phyloP scores from a whole-genome alignment of 2,797 vertebrate genomes.

The Chromobotia macracanthus region DNA sequence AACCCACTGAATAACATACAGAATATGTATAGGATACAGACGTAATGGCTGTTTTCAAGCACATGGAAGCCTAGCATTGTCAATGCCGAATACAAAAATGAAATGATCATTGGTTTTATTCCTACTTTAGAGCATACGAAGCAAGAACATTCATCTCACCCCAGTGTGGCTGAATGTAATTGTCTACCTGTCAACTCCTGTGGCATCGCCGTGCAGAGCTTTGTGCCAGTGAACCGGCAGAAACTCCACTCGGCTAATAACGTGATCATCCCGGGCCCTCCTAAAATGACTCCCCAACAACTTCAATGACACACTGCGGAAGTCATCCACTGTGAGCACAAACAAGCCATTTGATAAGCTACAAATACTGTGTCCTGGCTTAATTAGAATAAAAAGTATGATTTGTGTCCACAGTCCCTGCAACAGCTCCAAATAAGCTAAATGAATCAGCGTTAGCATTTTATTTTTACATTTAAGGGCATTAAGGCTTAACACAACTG shows the following conservation, averaged over 20 bases:
- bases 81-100: no score
- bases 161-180: neutral
- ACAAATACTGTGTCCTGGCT: neutral
- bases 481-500: neutral
- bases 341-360: neutral
- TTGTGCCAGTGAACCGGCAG: constrained; percentile 96
- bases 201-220: constrained; percentile 92
- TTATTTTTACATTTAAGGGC: neutral
- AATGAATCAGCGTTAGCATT: neutral
- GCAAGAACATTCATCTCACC: neutral
- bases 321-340: constrained; percentile 88
- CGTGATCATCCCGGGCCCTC: constrained; percentile 82
- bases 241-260: constrained; percentile 92
- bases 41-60: no score
- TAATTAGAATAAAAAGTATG: neutral
- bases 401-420: neutral
- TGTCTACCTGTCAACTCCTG: constrained; percentile 91
- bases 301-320: constrained; percentile 93
- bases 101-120: neutral
- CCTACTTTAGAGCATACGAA: neutral
- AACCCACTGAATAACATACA: no score
- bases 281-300: constrained; percentile 94
- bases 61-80: no score
- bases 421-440: neutral
- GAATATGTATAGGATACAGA: no score